Conservation (phyloP, 2,113 vertebrate genomes). For the Casuarius casuarius region DNA sequence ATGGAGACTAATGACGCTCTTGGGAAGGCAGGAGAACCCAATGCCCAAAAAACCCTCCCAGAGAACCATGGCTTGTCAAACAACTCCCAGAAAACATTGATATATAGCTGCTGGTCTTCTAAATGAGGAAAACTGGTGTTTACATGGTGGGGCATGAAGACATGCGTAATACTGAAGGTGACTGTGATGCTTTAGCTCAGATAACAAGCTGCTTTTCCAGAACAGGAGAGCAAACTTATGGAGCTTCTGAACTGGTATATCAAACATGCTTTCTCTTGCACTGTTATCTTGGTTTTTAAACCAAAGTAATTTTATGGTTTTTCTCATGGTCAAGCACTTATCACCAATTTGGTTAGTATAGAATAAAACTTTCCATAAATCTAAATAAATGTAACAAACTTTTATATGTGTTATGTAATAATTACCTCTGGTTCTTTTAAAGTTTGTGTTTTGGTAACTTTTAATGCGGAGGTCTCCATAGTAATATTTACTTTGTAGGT, state of each 20-base stretch:
- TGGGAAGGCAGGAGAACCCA: background rate
- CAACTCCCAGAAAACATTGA: background rate
- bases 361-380: fast-evolving
- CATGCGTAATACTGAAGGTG: background rate
- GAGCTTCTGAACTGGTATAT: background rate
- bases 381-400: background rate
- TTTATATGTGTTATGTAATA: fast-evolving
- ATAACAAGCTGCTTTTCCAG: background rate
- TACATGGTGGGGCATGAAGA: background rate
- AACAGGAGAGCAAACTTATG: background rate
- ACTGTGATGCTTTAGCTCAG: background rate
- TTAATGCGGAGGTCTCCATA: background rate
- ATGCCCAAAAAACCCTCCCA: background rate
- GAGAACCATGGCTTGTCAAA: background rate
- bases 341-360: background rate
- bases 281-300: background rate
- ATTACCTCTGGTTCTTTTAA: background rate
- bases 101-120: background rate
- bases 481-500: background rate
- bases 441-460: background rate
- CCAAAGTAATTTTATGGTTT: background rate
- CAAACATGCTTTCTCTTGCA: background rate
- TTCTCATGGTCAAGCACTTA: background rate
- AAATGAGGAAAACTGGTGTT: conserved; percentile 5
- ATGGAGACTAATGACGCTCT: background rate